A percentile compares a stretch with the other conserved stretches of the same genome.
Evolutionary conservation across 2,888 invertebrate genomes (phyloP).

Genomic region (Pecten maximus): DNA sequence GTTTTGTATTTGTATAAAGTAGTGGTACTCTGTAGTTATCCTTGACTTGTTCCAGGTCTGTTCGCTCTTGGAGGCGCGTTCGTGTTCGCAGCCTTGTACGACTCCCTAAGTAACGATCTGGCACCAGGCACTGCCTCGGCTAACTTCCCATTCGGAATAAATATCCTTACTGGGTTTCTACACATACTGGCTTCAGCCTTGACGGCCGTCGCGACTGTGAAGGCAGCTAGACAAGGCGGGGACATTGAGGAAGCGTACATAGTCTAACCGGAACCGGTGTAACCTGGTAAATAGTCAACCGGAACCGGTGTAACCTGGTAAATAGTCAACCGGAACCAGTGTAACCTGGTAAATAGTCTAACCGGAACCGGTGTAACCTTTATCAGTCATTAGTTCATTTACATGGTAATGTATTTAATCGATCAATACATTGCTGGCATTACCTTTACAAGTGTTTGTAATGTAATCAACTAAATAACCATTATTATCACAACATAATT

Average conservation of each 20-base stretch:
- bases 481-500: no score
- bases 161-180: constrained; percentile 51
- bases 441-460: no score
- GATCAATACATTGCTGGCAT: no score
- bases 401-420: no score
- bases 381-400: no score
- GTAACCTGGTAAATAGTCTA: neutral
- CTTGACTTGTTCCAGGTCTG: constrained; percentile 44
- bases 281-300: neutral
- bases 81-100: constrained; percentile 49
- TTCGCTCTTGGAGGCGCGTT: constrained; percentile 50
- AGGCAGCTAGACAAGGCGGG: constrained; percentile 47
- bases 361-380: constrained; percentile 21
- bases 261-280: constrained; percentile 6
- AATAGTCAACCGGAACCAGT: neutral
- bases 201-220: constrained; percentile 53
- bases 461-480: no score
- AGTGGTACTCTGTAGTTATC: no score
- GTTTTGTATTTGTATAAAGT: no score
- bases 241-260: constrained; percentile 36
- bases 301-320: constrained; percentile 7
- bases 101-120: constrained; percentile 35
- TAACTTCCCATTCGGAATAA: constrained; percentile 46
- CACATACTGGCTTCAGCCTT: constrained; percentile 46
- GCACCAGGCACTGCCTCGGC: neutral